These are phyloP conservation scores for Neogobius melanostomus DNA, from an alignment of 2,113 vertebrate genomes.

Conservation along the genomic window DNA sequence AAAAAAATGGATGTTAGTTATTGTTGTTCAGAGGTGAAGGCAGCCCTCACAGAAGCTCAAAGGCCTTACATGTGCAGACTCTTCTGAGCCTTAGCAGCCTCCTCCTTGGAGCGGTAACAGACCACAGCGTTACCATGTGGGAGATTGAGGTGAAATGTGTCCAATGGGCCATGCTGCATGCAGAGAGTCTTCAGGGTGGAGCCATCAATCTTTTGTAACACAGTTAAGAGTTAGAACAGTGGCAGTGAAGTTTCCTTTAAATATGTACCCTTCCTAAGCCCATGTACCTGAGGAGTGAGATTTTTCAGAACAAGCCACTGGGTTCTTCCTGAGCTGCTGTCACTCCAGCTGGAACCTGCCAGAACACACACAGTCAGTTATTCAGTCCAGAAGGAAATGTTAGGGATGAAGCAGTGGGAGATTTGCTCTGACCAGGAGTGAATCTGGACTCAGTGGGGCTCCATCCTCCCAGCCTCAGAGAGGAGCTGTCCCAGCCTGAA, in stretches of 20 bases:
- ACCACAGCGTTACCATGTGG: constrained; percentile 96
- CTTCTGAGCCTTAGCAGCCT: constrained; percentile 99
- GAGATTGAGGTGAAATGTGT: constrained; percentile 99
- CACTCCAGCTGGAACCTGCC: constrained; percentile 94
- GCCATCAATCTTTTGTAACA: constrained; percentile 87
- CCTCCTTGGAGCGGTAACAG: constrained; percentile 98
- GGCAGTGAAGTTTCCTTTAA: no score
- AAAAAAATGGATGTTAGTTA: background rate
- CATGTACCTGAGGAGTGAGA: constrained; percentile 96
- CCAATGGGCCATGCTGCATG: constrained; percentile 99
- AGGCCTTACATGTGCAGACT: constrained; percentile 98
- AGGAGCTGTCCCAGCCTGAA: constrained; percentile 88
- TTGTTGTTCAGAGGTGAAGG: background rate
- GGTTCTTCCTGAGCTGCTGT: constrained; percentile 97
- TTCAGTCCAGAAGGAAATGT: background rate
- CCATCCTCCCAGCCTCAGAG: constrained; percentile 90
- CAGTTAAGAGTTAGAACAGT: background rate
- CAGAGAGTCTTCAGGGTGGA: constrained; percentile 99
- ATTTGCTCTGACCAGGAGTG: constrained; percentile 85
- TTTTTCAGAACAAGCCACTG: constrained; percentile 99
- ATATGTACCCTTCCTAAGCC: background rate
- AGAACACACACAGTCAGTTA: background rate
- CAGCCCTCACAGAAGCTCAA: background rate
- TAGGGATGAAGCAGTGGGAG: background rate
- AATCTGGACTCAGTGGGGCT: constrained; percentile 91